Percentiles rank a stretch among this genome's conserved stretches.
These are phyloP conservation scores for Mythimna vitellina DNA, from an alignment of 2,888 invertebrate species.

Conservation along the genomic window DNA sequence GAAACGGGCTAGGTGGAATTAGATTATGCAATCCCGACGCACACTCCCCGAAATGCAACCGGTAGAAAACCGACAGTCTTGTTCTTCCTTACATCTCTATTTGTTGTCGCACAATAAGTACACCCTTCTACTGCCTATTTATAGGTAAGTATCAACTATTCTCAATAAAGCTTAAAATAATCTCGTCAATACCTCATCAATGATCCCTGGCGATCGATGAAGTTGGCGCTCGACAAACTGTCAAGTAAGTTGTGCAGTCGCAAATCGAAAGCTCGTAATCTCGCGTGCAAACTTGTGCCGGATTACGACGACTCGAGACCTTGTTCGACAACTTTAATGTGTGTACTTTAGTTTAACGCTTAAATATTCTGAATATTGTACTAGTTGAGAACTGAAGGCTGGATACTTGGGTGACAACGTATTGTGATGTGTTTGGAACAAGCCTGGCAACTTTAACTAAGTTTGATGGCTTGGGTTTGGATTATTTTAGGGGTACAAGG, in stretches of 20 bases:
- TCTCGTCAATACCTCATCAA: conserved; percentile 23
- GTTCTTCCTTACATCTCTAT: neutral
- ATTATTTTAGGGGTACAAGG: conserved; percentile 9
- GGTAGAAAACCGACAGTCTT: no score
- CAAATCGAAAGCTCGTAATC: conserved; percentile 58
- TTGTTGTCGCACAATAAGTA: neutral
- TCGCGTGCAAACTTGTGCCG: conserved; percentile 55
- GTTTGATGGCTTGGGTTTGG: conserved; percentile 30
- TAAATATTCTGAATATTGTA: conserved; percentile 62
- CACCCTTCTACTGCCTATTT: no score
- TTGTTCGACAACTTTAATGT: conserved; percentile 60
- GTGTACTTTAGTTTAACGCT: conserved; percentile 49
- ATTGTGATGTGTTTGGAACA: conserved; percentile 46
- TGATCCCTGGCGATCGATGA: conserved; percentile 20
- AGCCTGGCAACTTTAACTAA: conserved; percentile 26
- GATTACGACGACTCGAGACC: conserved; percentile 55
- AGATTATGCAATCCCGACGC: no score
- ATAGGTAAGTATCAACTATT: neutral
- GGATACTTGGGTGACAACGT: conserved; percentile 45
- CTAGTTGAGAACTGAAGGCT: conserved; percentile 39
- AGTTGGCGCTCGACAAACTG: conserved; percentile 27
- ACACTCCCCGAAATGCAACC: no score
- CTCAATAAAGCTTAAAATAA: neutral
- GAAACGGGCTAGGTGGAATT: no score
- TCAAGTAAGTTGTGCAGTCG: conserved; percentile 47